Evolutionary conservation across 1,140 invertebrate genomes (phyloP).

Genomic region (Hetaerina americana): DNA sequence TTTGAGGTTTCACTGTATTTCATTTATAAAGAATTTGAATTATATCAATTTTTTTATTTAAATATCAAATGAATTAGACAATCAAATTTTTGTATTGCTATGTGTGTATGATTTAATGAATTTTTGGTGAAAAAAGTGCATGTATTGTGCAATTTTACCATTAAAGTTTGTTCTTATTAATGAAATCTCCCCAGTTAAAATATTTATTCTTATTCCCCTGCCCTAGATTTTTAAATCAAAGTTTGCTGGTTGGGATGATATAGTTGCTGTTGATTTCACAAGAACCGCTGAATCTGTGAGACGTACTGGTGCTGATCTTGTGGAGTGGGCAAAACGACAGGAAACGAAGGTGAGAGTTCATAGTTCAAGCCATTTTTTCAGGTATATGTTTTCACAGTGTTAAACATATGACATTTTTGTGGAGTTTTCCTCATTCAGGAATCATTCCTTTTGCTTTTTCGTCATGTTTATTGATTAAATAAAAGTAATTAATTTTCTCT

Average conservation of each 20-base stretch:
- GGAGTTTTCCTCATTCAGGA: too few species aligned
- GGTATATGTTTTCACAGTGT: not conserved
- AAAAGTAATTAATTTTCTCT: too few species aligned
- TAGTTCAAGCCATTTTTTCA: conserved; percentile 5
- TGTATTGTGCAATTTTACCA: too few species aligned
- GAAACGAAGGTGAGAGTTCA: conserved; percentile 66
- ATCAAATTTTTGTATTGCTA: too few species aligned
- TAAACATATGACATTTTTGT: conserved; percentile 6
- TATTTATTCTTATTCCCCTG: too few species aligned
- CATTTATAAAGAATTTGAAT: too few species aligned
- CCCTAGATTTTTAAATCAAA: conserved; percentile 94
- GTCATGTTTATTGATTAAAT: too few species aligned
- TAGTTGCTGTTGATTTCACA: conserved; percentile 98
- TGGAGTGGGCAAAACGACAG: conserved; percentile 82
- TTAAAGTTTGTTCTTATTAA: too few species aligned
- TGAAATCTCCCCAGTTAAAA: too few species aligned
- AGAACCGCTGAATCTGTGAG: conserved; percentile 94
- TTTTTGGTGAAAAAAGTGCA: not conserved
- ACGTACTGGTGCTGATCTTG: conserved; percentile 89
- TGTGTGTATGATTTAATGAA: not conserved
- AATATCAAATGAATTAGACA: too few species aligned
- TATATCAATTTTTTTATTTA: too few species aligned
- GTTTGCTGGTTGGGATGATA: conserved; percentile 97
- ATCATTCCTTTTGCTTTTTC: conserved; percentile 3
- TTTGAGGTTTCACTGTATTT: too few species aligned